Conservation (phyloP, 2,888 invertebrate genomes). For the Drosophila nigricruria region DNA sequence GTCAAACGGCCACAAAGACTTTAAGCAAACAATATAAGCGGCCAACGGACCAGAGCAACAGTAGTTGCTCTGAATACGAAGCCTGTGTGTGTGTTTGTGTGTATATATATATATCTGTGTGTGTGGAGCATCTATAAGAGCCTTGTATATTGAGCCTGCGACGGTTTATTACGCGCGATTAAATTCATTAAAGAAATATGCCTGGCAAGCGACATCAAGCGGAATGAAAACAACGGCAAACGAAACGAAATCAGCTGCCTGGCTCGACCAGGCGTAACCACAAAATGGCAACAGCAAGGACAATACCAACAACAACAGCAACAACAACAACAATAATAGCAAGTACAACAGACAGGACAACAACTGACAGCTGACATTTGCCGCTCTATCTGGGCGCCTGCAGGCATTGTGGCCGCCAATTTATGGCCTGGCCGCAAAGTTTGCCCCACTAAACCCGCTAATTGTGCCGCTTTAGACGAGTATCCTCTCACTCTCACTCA, state of each 20-base stretch:
- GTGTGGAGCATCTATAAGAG: slow-evolving; percentile 31
- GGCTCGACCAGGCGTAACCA: slow-evolving; percentile 42
- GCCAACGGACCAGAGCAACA: slow-evolving; percentile 38
- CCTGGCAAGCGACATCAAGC: slow-evolving; percentile 53
- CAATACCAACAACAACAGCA: slow-evolving; percentile 32
- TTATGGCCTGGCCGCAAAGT: slow-evolving; percentile 54
- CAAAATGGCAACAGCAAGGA: slow-evolving; percentile 48
- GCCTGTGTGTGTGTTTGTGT: slow-evolving; percentile 9
- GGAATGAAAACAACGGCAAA: slow-evolving; percentile 48
- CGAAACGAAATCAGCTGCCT: slow-evolving; percentile 38
- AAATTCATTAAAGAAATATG: slow-evolving; percentile 82
- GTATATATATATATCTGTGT: slow-evolving; percentile 15
- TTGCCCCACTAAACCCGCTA: slow-evolving; percentile 79
- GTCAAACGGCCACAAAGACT: slow-evolving; percentile 79
- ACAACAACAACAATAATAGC: slow-evolving; percentile 15
- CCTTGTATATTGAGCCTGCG: slow-evolving; percentile 59
- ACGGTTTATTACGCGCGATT: slow-evolving; percentile 81
- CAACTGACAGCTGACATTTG: slow-evolving; percentile 69
- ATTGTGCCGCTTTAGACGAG: slow-evolving; percentile 78
- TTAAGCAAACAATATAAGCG: slow-evolving; percentile 65
- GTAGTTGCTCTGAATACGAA: slow-evolving; percentile 12
- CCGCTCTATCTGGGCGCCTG: slow-evolving; percentile 65
- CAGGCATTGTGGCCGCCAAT: slow-evolving; percentile 66
- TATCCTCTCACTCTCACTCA: neutral
- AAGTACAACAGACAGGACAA: slow-evolving; percentile 30